Conservation (phyloP, 1,140 invertebrate genomes). For the Trichomalopsis sarcophagae region DNA sequence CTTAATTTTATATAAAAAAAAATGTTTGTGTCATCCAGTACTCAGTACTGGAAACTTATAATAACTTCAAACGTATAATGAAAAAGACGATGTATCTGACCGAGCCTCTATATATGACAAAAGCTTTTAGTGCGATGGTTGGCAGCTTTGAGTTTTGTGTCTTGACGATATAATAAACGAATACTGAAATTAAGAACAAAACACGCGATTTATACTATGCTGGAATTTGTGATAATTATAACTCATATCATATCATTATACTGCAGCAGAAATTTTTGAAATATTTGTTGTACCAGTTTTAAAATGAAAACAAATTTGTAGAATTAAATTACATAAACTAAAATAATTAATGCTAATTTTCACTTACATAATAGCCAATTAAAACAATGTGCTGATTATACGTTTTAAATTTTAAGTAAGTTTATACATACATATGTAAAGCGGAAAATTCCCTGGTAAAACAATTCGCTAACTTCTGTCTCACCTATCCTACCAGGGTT, state of each 20-base stretch:
- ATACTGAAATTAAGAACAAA: neutral
- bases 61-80: neutral
- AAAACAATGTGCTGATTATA: neutral
- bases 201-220: neutral
- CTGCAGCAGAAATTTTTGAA: too few relatives aligned
- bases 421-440: neutral
- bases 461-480: neutral
- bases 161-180: constrained; percentile 17
- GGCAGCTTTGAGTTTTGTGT: constrained; percentile 41
- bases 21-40: too few relatives aligned
- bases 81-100: neutral
- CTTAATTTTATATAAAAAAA: neutral
- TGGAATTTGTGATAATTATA: neutral
- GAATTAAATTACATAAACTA: neutral
- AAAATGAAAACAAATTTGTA: neutral
- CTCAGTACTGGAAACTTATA: too few relatives aligned
- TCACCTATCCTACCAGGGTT: neutral
- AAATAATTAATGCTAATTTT: too few relatives aligned
- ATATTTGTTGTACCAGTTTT: too few relatives aligned
- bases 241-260: too few relatives aligned
- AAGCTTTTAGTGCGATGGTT: constrained; percentile 24
- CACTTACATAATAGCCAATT: too few relatives aligned
- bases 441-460: neutral
- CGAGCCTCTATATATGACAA: neutral
- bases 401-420: neutral